These are phyloP conservation scores for Tenthredo scrophulariae DNA, from an alignment of 2,888 invertebrate species.

Conservation along the genomic window DNA sequence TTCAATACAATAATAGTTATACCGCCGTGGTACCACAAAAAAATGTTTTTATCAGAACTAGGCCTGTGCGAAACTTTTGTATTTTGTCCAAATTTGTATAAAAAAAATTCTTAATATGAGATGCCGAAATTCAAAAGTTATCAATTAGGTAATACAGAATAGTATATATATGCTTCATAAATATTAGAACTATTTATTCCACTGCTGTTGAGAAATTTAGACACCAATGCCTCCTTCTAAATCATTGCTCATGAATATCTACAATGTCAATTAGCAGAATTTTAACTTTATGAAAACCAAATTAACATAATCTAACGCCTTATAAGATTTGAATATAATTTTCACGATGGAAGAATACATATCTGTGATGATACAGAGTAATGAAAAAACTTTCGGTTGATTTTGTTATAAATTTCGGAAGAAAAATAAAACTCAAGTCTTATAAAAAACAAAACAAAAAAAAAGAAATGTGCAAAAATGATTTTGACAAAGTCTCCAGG, in stretches of 20 bases:
- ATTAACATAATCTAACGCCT: neutral
- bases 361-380: neutral
- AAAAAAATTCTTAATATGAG: slow-evolving; percentile 58
- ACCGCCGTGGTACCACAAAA: slow-evolving; percentile 51
- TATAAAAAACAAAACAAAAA: neutral
- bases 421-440: neutral
- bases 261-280: slow-evolving; percentile 9
- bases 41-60: slow-evolving; percentile 69
- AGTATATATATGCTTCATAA: neutral
- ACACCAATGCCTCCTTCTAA: slow-evolving; percentile 16
- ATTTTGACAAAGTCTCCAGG: slow-evolving; percentile 7
- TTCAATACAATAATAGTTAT: slow-evolving; percentile 59
- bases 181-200: slow-evolving; percentile 20
- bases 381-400: neutral
- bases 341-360: neutral
- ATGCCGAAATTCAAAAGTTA: slow-evolving; percentile 25
- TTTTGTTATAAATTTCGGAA: neutral
- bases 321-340: neutral
- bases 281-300: slow-evolving; percentile 21
- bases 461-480: neutral
- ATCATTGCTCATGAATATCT: slow-evolving; percentile 23
- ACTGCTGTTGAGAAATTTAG: slow-evolving; percentile 5
- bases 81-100: slow-evolving; percentile 61
- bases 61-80: slow-evolving; percentile 65
- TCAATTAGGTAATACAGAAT: neutral